phyloP scores from a whole-genome alignment of 2,888 invertebrate genomes.

The Axea sp. region DNA sequence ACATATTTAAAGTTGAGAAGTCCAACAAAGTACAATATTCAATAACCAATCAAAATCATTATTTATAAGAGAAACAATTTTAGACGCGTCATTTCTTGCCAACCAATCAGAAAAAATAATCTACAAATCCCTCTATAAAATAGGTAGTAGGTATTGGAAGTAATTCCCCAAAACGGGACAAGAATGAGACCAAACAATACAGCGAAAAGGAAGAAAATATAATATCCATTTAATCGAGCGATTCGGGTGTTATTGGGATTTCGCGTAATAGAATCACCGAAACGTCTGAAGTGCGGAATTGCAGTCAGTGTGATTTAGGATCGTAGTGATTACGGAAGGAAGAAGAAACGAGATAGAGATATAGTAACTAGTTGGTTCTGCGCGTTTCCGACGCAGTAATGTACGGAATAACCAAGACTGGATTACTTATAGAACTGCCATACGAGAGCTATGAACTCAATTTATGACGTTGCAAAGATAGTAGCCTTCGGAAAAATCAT shows the following conservation, averaged over 20 bases:
- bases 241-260: conserved; percentile 49
- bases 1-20: no score
- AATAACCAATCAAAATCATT: no score
- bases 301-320: conserved; percentile 50
- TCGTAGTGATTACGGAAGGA: conserved; percentile 53
- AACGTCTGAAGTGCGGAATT: conserved; percentile 54
- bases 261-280: conserved; percentile 46
- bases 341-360: conserved; percentile 14
- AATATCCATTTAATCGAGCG: conserved; percentile 52
- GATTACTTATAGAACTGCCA: conserved; percentile 72
- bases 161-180: not conserved
- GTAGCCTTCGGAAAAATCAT: conserved; percentile 65
- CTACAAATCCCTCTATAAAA: conserved; percentile 11
- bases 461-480: conserved; percentile 64
- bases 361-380: conserved; percentile 30
- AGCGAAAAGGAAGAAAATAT: conserved; percentile 25
- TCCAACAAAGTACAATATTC: no score
- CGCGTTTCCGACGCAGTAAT: conserved; percentile 63
- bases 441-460: conserved; percentile 65
- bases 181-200: conserved; percentile 28
- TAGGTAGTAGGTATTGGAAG: not conserved
- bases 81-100: not conserved
- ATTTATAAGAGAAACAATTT: no score
- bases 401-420: conserved; percentile 68
- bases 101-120: conserved; percentile 7